Percentiles rank a stretch among this genome's conserved stretches.
Conservation (phyloP, 92 coral and sea anemone species). For the Scolanthus callimorphus region DNA sequence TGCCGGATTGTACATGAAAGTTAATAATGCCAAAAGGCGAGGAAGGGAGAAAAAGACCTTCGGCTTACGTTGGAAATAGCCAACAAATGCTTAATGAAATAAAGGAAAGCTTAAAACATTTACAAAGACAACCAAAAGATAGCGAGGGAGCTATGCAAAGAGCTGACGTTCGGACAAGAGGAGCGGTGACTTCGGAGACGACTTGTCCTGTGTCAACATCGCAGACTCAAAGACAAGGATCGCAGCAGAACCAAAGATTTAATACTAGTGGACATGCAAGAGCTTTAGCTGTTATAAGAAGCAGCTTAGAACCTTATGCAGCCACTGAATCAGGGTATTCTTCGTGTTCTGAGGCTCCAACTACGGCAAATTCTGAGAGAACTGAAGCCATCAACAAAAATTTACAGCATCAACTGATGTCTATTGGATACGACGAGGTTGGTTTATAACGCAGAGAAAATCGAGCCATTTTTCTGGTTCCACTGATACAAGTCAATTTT, state of each 20-base stretch:
- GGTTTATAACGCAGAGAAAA: too few relatives aligned
- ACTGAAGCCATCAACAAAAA: constrained; percentile 56
- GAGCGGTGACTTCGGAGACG: constrained; percentile 21
- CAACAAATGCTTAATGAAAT: constrained; percentile 90
- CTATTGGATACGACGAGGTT: constrained; percentile 79
- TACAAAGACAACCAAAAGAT: constrained; percentile 66
- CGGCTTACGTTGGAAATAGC: constrained; percentile 69
- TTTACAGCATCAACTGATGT: constrained; percentile 62
- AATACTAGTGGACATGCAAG: constrained; percentile 63
- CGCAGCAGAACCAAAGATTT: constrained; percentile 23
- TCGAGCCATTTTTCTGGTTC: too few relatives aligned
- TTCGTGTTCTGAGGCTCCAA: constrained; percentile 59
- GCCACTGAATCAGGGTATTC: constrained; percentile 84
- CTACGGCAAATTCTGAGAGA: constrained; percentile 39
- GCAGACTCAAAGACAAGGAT: constrained; percentile 21
- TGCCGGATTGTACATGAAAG: neutral
- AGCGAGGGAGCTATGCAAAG: constrained; percentile 5
- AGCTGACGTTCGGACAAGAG: constrained; percentile 30
- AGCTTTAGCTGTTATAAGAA: constrained; percentile 71
- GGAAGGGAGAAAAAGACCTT: constrained; percentile 24
- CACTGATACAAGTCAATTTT: too few relatives aligned
- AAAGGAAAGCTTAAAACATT: constrained; percentile 79
- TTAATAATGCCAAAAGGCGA: constrained; percentile 15
- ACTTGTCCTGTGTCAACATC: constrained; percentile 20
- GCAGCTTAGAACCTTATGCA: constrained; percentile 77